These are phyloP conservation scores for Bradynema listronoti DNA, from an alignment of 1,140 invertebrate species.

Conservation along the genomic window DNA sequence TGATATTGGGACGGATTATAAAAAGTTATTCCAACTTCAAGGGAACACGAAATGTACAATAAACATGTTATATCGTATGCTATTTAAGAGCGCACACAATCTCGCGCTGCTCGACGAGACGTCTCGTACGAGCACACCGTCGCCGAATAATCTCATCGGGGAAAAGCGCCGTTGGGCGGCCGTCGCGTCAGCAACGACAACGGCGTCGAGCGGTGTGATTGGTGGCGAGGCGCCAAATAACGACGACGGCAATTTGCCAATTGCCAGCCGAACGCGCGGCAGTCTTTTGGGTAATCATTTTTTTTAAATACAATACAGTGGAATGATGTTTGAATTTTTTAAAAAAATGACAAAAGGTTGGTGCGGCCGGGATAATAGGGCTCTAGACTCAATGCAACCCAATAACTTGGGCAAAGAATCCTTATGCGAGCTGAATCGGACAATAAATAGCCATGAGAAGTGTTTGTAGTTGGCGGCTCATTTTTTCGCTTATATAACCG, in stretches of 20 bases:
- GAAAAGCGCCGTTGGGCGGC: constrained; percentile 29
- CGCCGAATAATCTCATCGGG: constrained; percentile 12
- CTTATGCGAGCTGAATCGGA: no score
- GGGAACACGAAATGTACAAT: no score
- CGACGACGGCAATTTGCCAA: no score
- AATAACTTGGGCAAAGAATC: no score
- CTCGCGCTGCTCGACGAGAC: background rate
- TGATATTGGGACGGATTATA: no score
- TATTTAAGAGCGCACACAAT: no score
- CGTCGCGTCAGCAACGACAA: background rate
- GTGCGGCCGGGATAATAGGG: background rate
- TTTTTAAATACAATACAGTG: no score
- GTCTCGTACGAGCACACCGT: constrained; percentile 22
- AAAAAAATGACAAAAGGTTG: no score
- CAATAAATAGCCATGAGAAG: background rate
- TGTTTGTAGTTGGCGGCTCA: background rate
- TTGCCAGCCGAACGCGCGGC: constrained; percentile 24
- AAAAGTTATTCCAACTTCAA: no score
- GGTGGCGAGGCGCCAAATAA: no score
- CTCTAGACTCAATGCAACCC: background rate
- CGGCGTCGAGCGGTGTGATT: constrained; percentile 1
- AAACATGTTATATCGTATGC: no score
- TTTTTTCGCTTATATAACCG: no score
- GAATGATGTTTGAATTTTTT: background rate
- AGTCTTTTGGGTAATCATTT: constrained; percentile 18